These are phyloP conservation scores for Andrena hattorfiana DNA, from an alignment of 2,888 invertebrate species.

Conservation along the genomic window DNA sequence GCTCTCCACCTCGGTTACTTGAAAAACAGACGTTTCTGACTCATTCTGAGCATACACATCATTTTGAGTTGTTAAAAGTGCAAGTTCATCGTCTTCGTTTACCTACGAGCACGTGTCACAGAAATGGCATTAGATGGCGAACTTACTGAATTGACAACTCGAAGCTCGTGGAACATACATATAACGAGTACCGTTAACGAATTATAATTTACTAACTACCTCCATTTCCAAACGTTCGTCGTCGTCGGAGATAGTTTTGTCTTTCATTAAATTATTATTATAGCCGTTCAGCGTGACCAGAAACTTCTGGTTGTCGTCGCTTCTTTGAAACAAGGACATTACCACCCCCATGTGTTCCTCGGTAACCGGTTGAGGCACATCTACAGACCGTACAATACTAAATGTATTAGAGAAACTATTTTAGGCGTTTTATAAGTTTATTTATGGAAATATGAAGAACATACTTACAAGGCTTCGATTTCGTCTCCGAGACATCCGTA, in stretches of 20 bases:
- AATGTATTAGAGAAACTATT: slow-evolving; percentile 53
- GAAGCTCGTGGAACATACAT: not conserved
- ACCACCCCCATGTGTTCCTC: slow-evolving; percentile 82
- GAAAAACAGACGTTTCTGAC: slow-evolving; percentile 73
- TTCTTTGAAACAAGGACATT: slow-evolving; percentile 83
- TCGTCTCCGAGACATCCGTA: slow-evolving; percentile 67
- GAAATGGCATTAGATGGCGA: slow-evolving; percentile 5
- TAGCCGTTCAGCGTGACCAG: slow-evolving; percentile 83
- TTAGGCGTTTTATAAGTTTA: slow-evolving; percentile 22
- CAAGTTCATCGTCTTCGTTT: slow-evolving; percentile 80
- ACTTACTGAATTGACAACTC: not conserved
- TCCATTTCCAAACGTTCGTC: slow-evolving; percentile 81
- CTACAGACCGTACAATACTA: slow-evolving; percentile 69
- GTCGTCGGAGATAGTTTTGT: slow-evolving; percentile 76
- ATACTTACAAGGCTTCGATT: slow-evolving; percentile 79
- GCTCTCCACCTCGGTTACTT: slow-evolving; percentile 81
- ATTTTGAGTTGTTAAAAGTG: slow-evolving; percentile 71
- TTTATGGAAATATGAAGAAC: not conserved
- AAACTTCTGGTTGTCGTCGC: slow-evolving; percentile 82
- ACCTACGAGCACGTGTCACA: slow-evolving; percentile 68
- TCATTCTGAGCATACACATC: slow-evolving; percentile 73
- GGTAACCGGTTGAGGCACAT: slow-evolving; percentile 74
- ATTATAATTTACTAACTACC: slow-evolving; percentile 66
- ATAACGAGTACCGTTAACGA: not conserved
- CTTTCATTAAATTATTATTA: slow-evolving; percentile 79